A percentile compares a stretch with the other conserved stretches of the same genome.
These are phyloP conservation scores for Channa striata DNA, from an alignment of 2,797 vertebrate species.

Conservation along the genomic window DNA sequence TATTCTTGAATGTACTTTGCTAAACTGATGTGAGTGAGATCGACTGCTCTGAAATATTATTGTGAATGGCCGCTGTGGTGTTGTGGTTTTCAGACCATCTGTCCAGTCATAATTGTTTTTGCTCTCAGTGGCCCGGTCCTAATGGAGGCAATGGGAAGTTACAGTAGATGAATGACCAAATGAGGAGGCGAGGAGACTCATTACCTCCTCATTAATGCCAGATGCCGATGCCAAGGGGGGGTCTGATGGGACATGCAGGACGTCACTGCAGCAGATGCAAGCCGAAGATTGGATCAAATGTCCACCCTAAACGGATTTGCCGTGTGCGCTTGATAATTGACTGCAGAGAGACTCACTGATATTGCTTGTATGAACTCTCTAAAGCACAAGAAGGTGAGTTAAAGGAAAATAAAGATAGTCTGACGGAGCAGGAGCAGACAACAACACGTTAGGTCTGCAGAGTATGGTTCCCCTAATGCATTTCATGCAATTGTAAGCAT, in stretches of 20 bases:
- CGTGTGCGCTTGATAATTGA: slow-evolving; percentile 63
- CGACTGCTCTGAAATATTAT: background rate
- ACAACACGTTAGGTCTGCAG: background rate
- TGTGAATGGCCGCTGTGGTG: slow-evolving; percentile 33
- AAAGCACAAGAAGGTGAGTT: slow-evolving; percentile 29
- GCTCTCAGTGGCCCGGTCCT: slow-evolving; percentile 31
- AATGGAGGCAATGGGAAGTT: slow-evolving; percentile 56
- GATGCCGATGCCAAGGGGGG: slow-evolving; percentile 69
- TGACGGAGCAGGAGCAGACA: background rate
- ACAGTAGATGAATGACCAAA: slow-evolving; percentile 69
- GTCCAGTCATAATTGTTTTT: slow-evolving; percentile 64
- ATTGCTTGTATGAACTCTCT: slow-evolving; percentile 15
- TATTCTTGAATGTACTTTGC: background rate
- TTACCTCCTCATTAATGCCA: slow-evolving; percentile 80
- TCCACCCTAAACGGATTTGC: slow-evolving; percentile 78
- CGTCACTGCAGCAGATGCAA: slow-evolving; percentile 72
- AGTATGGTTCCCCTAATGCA: background rate
- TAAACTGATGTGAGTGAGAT: slow-evolving; percentile 12
- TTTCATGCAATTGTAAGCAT: slow-evolving; percentile 13
- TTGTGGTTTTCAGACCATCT: slow-evolving; percentile 44
- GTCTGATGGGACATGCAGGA: slow-evolving; percentile 65
- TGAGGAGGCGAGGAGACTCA: slow-evolving; percentile 74
- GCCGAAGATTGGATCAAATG: slow-evolving; percentile 76
- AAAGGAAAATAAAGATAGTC: slow-evolving; percentile 35
- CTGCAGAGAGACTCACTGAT: slow-evolving; percentile 32